Base-by-base conservation (phyloP, 1,140 invertebrate genomes). In the Formica selysi region DNA sequence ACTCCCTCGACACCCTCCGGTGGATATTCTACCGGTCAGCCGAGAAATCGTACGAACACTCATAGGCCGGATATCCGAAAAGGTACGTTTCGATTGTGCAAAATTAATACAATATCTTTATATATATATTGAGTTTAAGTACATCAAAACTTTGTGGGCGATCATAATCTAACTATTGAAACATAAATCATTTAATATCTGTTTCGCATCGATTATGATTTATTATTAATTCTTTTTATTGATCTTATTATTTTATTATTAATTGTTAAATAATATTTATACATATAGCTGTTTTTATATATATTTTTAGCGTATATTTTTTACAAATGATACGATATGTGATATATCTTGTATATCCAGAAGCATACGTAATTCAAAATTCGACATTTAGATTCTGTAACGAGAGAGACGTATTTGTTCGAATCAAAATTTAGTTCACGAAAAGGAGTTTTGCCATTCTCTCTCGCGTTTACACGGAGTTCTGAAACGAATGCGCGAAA, bases 1-100 rank as follows among this genome's bases (percentile, higher is more conserved):
- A 96, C 93, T 10, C 92, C 94, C 26, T 89, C 94, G 26, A 94
- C 94, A 96, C 97, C 95, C 96, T 98, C 92, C 96, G 97, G 91
- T 67, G 94, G 94, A 73, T 95, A 94, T 81, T 93, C 94, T 7
- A 91, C 92, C 54, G 91, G 93, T 7, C 93, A 93, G 78, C 91
- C 92, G 10, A 92, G 94, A 80, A 94, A 92, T 87, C 93, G 93
- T 29, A 87, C 91, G 7, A 94, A 93, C 87, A 87, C 89, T 26
- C 92, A 93, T 86, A 94, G 94, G 86, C 91, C 86, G 19, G 92
- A 95, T 74, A 92, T 93, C 54, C 91, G 92, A 83, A 95, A 95
- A 94, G 93, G 94, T 95, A 91, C 73, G 86, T 88, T 71, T 73
- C 61, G 13, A 61, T 13, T 71, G 6, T 41, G 11, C 32, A 13